Evolutionary conservation across 2,113 vertebrate genomes (phyloP).

Genomic region (Centropus bengalensis): DNA sequence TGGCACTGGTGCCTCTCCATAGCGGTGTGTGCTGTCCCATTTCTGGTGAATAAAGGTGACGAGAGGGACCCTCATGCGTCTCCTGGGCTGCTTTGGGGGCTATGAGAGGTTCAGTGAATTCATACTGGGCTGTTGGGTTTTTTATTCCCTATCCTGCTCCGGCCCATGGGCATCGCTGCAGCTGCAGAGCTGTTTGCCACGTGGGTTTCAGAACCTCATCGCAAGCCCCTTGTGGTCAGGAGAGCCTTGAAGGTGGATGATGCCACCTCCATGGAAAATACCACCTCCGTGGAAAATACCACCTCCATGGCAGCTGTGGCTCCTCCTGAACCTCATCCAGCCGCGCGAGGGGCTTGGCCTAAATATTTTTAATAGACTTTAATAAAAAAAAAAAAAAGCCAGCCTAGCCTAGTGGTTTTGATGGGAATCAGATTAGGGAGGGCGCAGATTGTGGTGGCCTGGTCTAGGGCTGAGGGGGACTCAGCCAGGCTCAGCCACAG

Average conservation of each 20-base stretch:
- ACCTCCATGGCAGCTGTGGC: not conserved
- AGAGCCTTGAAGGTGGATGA: not conserved
- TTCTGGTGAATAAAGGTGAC: rapidly evolving
- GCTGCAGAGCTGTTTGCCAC: not conserved
- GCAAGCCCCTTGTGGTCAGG: rapidly evolving
- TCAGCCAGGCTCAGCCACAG: not conserved
- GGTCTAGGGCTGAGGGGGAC: not conserved
- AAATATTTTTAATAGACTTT: conserved; percentile 34
- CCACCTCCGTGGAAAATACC: not conserved
- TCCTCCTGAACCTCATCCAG: not conserved
- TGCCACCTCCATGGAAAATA: not conserved
- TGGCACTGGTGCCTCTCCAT: not conserved
- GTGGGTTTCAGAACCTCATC: not conserved
- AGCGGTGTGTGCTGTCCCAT: rapidly evolving
- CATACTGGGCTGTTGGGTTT: not conserved
- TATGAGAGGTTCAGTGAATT: not conserved
- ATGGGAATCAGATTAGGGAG: conserved; percentile 37
- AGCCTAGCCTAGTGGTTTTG: not conserved
- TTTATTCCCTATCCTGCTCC: not conserved
- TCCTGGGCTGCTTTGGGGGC: not conserved
- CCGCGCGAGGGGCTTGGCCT: not conserved
- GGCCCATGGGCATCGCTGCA: rapidly evolving
- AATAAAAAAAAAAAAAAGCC: not conserved
- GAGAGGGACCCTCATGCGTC: not conserved
- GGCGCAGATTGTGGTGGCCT: not conserved